Conservation (phyloP, 1,140 invertebrate genomes). For the Drosophila prosaltans region DNA sequence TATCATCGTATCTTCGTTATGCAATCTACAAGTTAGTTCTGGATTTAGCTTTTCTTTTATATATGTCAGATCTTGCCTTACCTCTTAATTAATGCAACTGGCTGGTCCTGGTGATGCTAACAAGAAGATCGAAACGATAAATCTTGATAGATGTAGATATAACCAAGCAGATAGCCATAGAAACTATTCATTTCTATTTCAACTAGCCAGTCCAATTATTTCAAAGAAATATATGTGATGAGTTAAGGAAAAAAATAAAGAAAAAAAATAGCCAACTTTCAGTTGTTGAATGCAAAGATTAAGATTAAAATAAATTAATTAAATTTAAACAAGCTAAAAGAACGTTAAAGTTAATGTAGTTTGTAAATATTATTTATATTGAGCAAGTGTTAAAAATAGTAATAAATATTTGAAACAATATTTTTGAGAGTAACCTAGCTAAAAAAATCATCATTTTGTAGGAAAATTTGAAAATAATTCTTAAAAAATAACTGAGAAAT, state of each 20-base stretch:
- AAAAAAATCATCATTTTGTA: no score
- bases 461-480: no score
- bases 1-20: constrained; percentile 44
- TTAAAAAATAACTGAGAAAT: no score
- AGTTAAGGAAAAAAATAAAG: background rate
- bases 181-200: background rate
- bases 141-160: constrained; percentile 36
- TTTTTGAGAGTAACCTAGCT: no score
- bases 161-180: constrained; percentile 1
- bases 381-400: no score
- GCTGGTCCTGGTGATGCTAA: constrained; percentile 57
- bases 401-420: no score
- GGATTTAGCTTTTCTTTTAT: background rate
- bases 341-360: no score
- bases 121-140: constrained; percentile 51
- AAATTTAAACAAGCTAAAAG: no score
- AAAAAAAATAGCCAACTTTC: no score
- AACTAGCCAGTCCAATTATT: background rate
- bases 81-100: constrained; percentile 72
- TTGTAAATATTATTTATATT: no score
- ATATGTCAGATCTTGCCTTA: constrained; percentile 15
- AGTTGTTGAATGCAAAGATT: no score
- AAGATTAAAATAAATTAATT: no score
- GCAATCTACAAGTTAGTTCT: constrained; percentile 7
- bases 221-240: background rate